Evolutionary conservation across 35 echinoderm and acorn worm species (phyloP), one percentile per base, ranked within the genome.

Genomic region (Amphiura filiformis): DNA sequence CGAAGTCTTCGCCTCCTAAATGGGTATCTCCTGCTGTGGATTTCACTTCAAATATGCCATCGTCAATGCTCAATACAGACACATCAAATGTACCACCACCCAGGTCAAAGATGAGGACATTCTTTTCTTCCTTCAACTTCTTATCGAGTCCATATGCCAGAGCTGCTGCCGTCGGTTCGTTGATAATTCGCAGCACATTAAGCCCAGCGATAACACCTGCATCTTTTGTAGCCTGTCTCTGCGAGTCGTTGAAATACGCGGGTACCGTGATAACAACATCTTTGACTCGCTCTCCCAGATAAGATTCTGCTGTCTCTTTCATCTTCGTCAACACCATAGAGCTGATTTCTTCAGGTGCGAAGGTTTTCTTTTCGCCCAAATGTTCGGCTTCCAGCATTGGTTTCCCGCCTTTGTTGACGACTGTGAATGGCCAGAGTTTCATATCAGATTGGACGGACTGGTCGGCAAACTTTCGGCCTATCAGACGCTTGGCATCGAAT

Each of bases 401-500:
- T 57, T 92, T 89, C 26, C 65, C 80, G 14, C 80, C 86, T 77
- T 37, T 4, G 81, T 93, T 84, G 64, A 88, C 40, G 42, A 97
- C 87, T 9, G 28, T 86, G 44, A 94, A 94, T 36, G 93, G 89
- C 93, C 93, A 94, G 40, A 87, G 84, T 80, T 94, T 91, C 89
- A 82, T 94, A 65, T 94, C 93, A 38, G 84, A 56, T 61, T 94
- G 93, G 4, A 94, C 93, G 57, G 82, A 56, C 1, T 56, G 26
- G 39, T 94, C 93, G 30, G 52, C 56, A 75, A 94, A 94, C 35
- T 32, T 61, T n/a, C 93, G 37, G 9, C 93, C 93, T 52, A 94
- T 87, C 37, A 94, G 84, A 78, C 94, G 94, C 65, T 96, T 96
- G 57, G 90, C 94, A 80, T 96, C 94, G 44, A 96, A 96, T 32